These are phyloP conservation scores for Ochropleura plecta DNA, from an alignment of 2,888 invertebrate species.

Conservation along the genomic window DNA sequence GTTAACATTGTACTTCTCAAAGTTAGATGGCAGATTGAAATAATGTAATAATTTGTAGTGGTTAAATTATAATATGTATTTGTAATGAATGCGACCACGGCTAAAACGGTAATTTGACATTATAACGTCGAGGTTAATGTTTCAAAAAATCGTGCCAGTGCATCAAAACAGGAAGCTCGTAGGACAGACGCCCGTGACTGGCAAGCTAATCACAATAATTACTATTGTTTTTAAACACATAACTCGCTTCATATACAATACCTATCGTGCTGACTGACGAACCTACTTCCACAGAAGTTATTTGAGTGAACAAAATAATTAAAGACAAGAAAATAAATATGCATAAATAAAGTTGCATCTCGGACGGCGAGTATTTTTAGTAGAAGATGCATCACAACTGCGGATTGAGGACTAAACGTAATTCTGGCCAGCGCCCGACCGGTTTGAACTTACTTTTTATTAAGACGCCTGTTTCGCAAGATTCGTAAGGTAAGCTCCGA, in stretches of 20 bases:
- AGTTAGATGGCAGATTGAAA: conserved; percentile 15
- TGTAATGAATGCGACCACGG: conserved; percentile 15
- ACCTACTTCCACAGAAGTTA: conserved; percentile 61
- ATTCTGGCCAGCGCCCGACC: conserved; percentile 85
- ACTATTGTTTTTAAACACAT: conserved; percentile 75
- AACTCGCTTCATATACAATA: conserved; percentile 52
- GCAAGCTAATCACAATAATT: conserved; percentile 73
- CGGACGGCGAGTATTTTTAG: conserved; percentile 77
- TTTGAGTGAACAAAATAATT: conserved; percentile 64
- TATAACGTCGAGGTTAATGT: conserved; percentile 76
- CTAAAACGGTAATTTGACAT: conserved; percentile 58
- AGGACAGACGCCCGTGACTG: conserved; percentile 77
- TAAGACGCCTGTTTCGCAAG: conserved; percentile 69
- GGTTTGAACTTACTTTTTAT: conserved; percentile 82
- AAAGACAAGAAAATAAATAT: conserved; percentile 57
- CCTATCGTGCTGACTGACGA: conserved; percentile 56
- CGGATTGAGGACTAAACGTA: conserved; percentile 83
- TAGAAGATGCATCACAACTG: conserved; percentile 75
- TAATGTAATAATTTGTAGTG: not conserved
- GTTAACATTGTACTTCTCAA: not conserved
- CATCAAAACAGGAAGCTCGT: conserved; percentile 82
- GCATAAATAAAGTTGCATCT: conserved; percentile 51
- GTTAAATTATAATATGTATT: not conserved
- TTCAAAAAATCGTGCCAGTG: conserved; percentile 71
- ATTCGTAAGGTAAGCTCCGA: conserved; percentile 75